Evolutionary conservation across 2,888 invertebrate genomes (phyloP), one percentile per base, ranked within the genome.

Genomic region (Thera britannica): DNA sequence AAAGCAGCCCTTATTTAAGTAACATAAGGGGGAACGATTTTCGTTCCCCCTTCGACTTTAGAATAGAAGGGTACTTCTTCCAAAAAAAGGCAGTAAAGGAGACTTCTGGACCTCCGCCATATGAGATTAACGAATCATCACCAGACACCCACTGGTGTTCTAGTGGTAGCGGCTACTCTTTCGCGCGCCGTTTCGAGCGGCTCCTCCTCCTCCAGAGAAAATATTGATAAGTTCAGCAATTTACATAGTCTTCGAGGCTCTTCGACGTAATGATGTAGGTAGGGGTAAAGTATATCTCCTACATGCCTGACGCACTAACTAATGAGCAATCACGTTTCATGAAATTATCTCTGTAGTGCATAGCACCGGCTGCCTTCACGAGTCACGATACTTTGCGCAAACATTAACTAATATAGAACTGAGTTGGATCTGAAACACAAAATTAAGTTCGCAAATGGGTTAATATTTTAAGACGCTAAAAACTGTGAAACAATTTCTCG

Each of bases 211-310:
- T 23, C 23, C 23, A 23, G 23, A 23, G 23, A 23, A 23, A 82
- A 83, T 70, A 77, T 61, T 11, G 67, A 75, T 77, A 75, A 80
- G 82, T 81, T 76, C 69, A 72, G 77, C 75, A 78, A 81, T 84
- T 80, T 80, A 68, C 77, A 77, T 81, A 85, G 75, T 74, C 79
- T 75, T 73, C 41, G 8, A 75, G 67, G 73, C 74, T 66, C 79
- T 81, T 82, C 83, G 80, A 81, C 70, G 70, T 52, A 67, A 71
- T 69, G 75, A 76, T 23, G 23, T 23, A 23, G 23, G 23, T 23
- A 23, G 23, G 23, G 23, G 1, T 23, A 23, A 23, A 23, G 23
- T 23, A 23, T 23, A 23, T 7, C 7, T 1, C 4, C 44, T 9
- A 46, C 44, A 8, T 9, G 9, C 76, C 72, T 71, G 60, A 73